Base-by-base conservation (phyloP, 1,140 invertebrate genomes). In the Charaxes varanes region DNA sequence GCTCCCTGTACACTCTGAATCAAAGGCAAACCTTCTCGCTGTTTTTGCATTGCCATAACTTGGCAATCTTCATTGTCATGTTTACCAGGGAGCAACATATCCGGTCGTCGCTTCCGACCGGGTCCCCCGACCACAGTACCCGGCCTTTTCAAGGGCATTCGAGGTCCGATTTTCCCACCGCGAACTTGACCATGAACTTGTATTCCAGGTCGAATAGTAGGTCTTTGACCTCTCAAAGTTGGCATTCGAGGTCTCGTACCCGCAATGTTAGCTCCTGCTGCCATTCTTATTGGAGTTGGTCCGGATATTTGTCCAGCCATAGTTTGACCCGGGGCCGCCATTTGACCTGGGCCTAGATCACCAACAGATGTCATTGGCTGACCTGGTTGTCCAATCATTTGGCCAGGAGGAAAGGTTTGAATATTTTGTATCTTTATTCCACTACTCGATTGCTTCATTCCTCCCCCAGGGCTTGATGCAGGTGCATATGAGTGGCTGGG, bases 1-100 rank as follows among this genome's bases (percentile, higher is more conserved):
- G 84, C 68, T 23, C 89, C 90, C 68, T 92, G 90, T 32, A 93
- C 88, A 61, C 90, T 92, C 32, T 91, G 87, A 40, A 93, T 93
- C 53, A 92, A 86, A 1, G 90, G 90, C 18, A 92, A 48, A 1
- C 90, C 90, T 4, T 91, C 90, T 23, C 89, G 88, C 52, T 91
- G 87, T 35, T 91, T 91, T 53, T 91, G 90, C 74, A 91, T 88
- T 2, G 90, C 89, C 62, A 92, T 90, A 6, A 85, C 80, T 49
- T 76, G 77, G 19, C 84, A 85, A 41, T 85, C 84, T 38, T 85
- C 84, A 33, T 82, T 85, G 35, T 85, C 84, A 31, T 85, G 82
- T 57, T 79, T 80, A 4, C 81, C 82, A 0, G 84, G 84, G 0
- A 85, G 46, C 10, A 85, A 35, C 72, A 84, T 81, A 38, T 84